phyloP scores from a whole-genome alignment of 2,888 invertebrate genomes.

The Aplocera efformata region DNA sequence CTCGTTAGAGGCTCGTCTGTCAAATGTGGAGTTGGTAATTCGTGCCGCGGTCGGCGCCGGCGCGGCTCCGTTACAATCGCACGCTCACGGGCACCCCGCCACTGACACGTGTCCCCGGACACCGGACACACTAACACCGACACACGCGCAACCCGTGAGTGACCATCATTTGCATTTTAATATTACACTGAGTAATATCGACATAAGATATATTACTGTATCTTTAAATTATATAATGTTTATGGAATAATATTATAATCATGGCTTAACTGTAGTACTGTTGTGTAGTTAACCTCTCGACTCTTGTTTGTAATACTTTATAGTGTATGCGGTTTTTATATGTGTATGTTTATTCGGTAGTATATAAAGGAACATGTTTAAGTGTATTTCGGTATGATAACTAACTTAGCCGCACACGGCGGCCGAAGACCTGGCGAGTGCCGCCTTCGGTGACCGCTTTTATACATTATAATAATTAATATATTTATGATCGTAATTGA shows the following conservation, averaged over 20 bases:
- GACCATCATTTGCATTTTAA: slow-evolving; percentile 55
- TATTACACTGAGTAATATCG: slow-evolving; percentile 67
- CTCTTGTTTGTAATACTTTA: slow-evolving; percentile 79
- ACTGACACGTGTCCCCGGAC: slow-evolving; percentile 1
- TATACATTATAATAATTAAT: slow-evolving; percentile 51
- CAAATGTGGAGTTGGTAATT: slow-evolving; percentile 53
- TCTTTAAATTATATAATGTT: slow-evolving; percentile 68
- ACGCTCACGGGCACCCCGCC: slow-evolving; percentile 19
- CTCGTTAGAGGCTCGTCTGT: slow-evolving; percentile 77
- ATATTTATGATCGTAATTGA: slow-evolving; percentile 81
- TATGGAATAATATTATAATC: slow-evolving; percentile 74
- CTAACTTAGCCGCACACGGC: slow-evolving; percentile 43
- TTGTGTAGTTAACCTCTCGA: slow-evolving; percentile 78
- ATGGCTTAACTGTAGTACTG: slow-evolving; percentile 78
- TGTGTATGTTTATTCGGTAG: slow-evolving; percentile 80
- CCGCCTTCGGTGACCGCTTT: slow-evolving; percentile 36
- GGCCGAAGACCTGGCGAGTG: slow-evolving; percentile 28
- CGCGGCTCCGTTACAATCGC: slow-evolving; percentile 16
- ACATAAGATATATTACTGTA: slow-evolving; percentile 67
- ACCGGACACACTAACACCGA: slow-evolving; percentile 2
- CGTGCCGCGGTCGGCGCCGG: slow-evolving; percentile 29
- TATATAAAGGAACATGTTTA: slow-evolving; percentile 71
- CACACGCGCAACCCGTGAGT: slow-evolving; percentile 34
- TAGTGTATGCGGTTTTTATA: slow-evolving; percentile 78
- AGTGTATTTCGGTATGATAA: slow-evolving; percentile 75